Conservation (phyloP, 2,113 vertebrate genomes). For the Gallinago paraguaiae region DNA sequence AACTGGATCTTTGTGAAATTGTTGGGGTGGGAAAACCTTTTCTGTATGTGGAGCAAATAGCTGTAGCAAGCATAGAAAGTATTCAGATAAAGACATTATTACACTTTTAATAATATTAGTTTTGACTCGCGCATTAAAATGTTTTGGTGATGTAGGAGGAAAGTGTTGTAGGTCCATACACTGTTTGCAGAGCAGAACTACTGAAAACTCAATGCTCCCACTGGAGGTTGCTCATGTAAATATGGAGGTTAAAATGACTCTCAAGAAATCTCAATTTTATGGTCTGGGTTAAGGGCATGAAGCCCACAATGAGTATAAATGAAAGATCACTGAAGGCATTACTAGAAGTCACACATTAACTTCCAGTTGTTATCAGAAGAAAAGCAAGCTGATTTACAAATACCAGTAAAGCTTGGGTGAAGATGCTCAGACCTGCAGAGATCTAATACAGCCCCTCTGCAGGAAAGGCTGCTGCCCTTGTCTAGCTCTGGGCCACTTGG, state of each 20-base stretch:
- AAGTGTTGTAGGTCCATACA: neutral
- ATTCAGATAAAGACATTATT: neutral
- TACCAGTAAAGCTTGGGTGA: neutral
- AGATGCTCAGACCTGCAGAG: neutral
- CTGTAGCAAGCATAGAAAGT: neutral
- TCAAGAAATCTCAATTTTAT: neutral
- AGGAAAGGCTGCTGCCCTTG: neutral
- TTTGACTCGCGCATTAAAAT: neutral
- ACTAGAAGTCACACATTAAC: neutral
- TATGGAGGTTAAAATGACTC: neutral
- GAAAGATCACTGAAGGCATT: neutral
- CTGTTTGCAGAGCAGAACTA: neutral
- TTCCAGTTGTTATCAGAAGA: neutral
- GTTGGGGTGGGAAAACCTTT: neutral
- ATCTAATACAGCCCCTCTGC: neutral
- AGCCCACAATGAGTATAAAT: neutral
- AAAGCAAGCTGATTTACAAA: neutral
- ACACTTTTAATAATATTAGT: neutral
- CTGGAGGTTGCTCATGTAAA: neutral
- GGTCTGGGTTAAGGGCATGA: neutral
- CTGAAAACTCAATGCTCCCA: neutral
- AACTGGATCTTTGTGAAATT: neutral
- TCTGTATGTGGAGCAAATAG: neutral
- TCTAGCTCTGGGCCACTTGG: neutral
- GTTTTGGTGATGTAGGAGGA: neutral